These are phyloP conservation scores for Dicerorhinus sumatrensis DNA, from an alignment of 2,113 vertebrate genomes.

Conservation along the genomic window DNA sequence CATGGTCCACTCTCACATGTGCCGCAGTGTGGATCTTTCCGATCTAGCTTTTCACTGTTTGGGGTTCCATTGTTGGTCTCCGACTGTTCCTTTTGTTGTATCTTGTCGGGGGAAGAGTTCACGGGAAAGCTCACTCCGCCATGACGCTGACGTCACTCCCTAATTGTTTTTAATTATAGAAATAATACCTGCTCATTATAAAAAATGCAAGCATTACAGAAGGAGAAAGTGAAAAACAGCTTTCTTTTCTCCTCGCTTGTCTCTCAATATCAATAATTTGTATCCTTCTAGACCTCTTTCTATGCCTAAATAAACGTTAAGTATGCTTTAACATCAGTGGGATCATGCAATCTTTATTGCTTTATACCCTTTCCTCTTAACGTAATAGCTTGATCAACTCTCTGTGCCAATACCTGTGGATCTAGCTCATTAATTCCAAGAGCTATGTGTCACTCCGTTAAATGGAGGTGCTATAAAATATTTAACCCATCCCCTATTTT, in stretches of 20 bases:
- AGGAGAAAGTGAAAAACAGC: neutral
- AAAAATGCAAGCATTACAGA: neutral
- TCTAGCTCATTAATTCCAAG: neutral
- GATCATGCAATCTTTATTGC: neutral
- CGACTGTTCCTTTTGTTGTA: no score
- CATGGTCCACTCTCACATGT: no score
- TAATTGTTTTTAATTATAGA: constrained; percentile 45
- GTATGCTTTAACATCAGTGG: neutral
- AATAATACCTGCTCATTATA: neutral
- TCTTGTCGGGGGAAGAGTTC: no score
- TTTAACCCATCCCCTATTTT: neutral
- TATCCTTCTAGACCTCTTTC: neutral
- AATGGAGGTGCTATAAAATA: neutral
- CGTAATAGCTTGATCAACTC: neutral
- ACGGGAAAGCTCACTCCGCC: no score
- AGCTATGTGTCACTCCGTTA: neutral
- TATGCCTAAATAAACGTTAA: neutral
- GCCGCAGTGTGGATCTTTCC: no score
- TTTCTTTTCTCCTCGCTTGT: neutral
- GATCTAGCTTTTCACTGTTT: no score
- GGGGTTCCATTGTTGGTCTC: no score
- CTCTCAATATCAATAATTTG: neutral
- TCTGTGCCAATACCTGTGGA: neutral
- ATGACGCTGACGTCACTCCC: no score
- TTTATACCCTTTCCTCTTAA: neutral